Percentiles rank a stretch among this genome's conserved stretches.
These are phyloP conservation scores for Pelmatolapia mariae DNA, from an alignment of 2,113 vertebrate species.

Conservation along the genomic window DNA sequence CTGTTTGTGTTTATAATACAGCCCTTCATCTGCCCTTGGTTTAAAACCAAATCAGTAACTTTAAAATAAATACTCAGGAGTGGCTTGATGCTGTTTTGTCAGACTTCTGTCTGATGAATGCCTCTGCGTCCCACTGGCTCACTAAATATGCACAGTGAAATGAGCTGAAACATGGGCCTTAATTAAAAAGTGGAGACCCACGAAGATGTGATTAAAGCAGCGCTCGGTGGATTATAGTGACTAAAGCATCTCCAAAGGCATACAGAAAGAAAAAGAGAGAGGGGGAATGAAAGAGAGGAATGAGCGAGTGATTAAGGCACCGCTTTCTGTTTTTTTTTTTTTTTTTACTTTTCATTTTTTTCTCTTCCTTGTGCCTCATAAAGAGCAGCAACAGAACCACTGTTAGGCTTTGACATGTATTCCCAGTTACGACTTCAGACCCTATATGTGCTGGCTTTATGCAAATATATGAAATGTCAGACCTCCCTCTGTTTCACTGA, in stretches of 20 bases:
- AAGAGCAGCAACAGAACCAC: not conserved
- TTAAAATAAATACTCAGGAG: slow-evolving; percentile 43
- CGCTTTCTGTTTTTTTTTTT: not conserved
- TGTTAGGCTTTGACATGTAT: not conserved
- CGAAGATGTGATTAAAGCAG: slow-evolving; percentile 70
- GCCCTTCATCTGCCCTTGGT: slow-evolving; percentile 49
- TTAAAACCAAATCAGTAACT: slow-evolving; percentile 52
- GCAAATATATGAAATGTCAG: not conserved
- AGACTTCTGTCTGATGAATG: slow-evolving; percentile 67
- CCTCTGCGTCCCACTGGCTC: slow-evolving; percentile 57
- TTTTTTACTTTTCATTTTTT: slow-evolving; percentile 22
- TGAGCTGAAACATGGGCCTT: slow-evolving; percentile 74
- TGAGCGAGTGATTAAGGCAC: slow-evolving; percentile 40
- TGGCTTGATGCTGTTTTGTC: slow-evolving; percentile 57
- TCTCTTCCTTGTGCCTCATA: not conserved
- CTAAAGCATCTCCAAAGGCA: slow-evolving; percentile 57
- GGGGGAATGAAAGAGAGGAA: not conserved
- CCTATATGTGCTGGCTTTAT: not conserved
- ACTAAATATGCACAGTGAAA: slow-evolving; percentile 77
- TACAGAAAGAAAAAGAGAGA: slow-evolving; percentile 29
- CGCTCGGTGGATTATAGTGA: slow-evolving; percentile 63
- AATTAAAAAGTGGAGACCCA: slow-evolving; percentile 73
- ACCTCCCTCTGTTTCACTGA: not conserved
- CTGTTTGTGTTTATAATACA: slow-evolving; percentile 9
- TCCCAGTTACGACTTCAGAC: not conserved